A percentile compares a stretch with the other conserved stretches of the same genome.
Evolutionary conservation across 2,888 invertebrate genomes (phyloP).

Genomic region (Apamea epomidion): DNA sequence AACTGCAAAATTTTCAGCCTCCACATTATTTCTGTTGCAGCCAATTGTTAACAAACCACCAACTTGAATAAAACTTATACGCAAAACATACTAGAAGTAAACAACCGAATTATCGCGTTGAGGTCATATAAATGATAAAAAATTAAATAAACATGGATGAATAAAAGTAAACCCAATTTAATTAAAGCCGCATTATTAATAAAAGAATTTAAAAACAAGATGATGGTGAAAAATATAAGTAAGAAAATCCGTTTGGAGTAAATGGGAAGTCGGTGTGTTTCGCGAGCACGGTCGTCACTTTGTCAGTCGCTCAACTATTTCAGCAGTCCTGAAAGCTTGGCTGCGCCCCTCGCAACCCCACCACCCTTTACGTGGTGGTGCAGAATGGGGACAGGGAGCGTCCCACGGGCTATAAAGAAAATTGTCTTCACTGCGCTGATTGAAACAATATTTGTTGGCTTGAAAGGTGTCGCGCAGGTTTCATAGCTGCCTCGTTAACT

Average conservation of each 20-base stretch:
- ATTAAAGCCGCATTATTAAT: constrained; percentile 8
- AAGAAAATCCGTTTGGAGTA: constrained; percentile 25
- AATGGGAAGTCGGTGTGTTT: constrained; percentile 52
- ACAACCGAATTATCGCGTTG: constrained; percentile 6
- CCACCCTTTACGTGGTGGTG: constrained; percentile 82
- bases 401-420: constrained; percentile 86
- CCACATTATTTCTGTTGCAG: constrained; percentile 47
- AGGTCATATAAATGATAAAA: constrained; percentile 20
- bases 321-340: constrained; percentile 77
- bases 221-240: constrained; percentile 11
- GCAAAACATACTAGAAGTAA: constrained; percentile 42
- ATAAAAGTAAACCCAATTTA: neutral
- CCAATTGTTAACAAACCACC: constrained; percentile 33
- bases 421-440: constrained; percentile 86
- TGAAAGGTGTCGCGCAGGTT: constrained; percentile 73
- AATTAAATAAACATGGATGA: neutral
- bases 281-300: constrained; percentile 78
- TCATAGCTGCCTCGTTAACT: constrained; percentile 57
- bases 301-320: constrained; percentile 77
- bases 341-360: constrained; percentile 77
- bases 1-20: constrained; percentile 38
- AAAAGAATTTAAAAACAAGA: constrained; percentile 10
- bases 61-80: constrained; percentile 36
- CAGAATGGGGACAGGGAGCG: constrained; percentile 88
- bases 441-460: constrained; percentile 85